Evolutionary conservation across 2,113 vertebrate species (phyloP).

Genomic region (Chaetodon auriga): DNA sequence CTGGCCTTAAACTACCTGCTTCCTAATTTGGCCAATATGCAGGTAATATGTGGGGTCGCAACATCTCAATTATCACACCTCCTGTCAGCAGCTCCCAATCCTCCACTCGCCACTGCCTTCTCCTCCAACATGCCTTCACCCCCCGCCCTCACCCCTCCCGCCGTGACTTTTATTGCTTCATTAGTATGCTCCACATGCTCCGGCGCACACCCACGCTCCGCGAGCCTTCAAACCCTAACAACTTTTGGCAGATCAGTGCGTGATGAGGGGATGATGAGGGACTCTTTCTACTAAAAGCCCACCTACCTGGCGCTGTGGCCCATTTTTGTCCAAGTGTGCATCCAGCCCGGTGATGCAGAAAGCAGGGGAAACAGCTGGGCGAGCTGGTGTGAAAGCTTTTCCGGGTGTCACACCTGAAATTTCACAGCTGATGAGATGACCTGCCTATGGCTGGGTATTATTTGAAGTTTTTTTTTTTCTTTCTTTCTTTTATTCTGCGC

Average conservation of each 20-base stretch:
- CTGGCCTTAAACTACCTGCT: conserved; percentile 63
- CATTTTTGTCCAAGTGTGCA: conserved; percentile 34
- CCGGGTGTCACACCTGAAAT: conserved; percentile 8
- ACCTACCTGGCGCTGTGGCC: conserved; percentile 60
- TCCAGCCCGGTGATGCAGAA: conserved; percentile 17
- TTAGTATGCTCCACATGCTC: conserved; percentile 93
- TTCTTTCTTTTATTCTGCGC: not conserved
- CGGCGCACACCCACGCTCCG: conserved; percentile 80
- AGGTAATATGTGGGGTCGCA: conserved; percentile 84
- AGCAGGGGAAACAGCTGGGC: conserved; percentile 34
- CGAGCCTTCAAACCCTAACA: conserved; percentile 77
- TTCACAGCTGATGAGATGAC: not conserved
- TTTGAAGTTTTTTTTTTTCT: not conserved
- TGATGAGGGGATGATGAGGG: conserved; percentile 74
- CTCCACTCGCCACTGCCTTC: conserved; percentile 51
- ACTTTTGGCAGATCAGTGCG: conserved; percentile 74
- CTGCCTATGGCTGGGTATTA: not conserved
- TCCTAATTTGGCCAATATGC: conserved; percentile 79
- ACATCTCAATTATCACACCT: conserved; percentile 88
- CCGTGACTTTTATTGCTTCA: conserved; percentile 97
- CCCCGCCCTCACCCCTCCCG: conserved; percentile 81
- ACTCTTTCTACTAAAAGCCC: conserved; percentile 65
- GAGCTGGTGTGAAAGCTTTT: conserved; percentile 17
- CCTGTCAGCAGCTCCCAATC: conserved; percentile 78
- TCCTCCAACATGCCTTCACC: conserved; percentile 57